These are phyloP conservation scores for Glaucidium brasilianum DNA, from an alignment of 2,113 vertebrate species.

Conservation along the genomic window DNA sequence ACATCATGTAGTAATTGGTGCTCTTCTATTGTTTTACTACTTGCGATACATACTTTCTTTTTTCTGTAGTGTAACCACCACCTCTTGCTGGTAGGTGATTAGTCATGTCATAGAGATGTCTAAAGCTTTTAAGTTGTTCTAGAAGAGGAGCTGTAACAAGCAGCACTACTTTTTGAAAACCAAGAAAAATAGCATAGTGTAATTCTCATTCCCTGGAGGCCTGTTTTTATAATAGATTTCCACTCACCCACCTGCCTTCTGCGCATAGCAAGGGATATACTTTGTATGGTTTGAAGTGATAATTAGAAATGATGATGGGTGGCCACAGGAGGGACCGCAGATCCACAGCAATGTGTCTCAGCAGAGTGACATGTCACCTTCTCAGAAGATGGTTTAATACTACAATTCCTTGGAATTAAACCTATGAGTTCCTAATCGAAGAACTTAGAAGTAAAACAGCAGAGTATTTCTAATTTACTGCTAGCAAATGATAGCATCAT, in stretches of 20 bases:
- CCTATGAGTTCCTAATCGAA: background rate
- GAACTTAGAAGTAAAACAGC: background rate
- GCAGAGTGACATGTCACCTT: background rate
- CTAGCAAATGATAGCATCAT: background rate
- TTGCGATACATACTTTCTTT: background rate
- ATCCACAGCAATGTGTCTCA: background rate
- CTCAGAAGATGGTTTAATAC: background rate
- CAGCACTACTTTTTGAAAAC: background rate
- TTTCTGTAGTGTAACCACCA: background rate
- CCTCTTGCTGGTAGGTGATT: background rate
- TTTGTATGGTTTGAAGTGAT: slow-evolving; percentile 34
- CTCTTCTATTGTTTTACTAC: background rate
- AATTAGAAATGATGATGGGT: slow-evolving; percentile 42
- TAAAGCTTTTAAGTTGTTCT: background rate
- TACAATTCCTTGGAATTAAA: background rate
- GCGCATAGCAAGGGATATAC: slow-evolving; percentile 1
- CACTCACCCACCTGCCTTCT: slow-evolving; percentile 56
- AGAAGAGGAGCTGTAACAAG: background rate
- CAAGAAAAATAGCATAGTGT: background rate
- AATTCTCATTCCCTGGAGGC: background rate
- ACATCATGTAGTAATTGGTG: background rate
- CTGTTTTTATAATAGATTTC: slow-evolving; percentile 46
- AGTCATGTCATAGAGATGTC: background rate
- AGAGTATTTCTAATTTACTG: background rate
- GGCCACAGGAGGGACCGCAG: slow-evolving; percentile 6